These are phyloP conservation scores for Intellagama lesueurii DNA, from an alignment of 2,797 vertebrate species.

Conservation along the genomic window DNA sequence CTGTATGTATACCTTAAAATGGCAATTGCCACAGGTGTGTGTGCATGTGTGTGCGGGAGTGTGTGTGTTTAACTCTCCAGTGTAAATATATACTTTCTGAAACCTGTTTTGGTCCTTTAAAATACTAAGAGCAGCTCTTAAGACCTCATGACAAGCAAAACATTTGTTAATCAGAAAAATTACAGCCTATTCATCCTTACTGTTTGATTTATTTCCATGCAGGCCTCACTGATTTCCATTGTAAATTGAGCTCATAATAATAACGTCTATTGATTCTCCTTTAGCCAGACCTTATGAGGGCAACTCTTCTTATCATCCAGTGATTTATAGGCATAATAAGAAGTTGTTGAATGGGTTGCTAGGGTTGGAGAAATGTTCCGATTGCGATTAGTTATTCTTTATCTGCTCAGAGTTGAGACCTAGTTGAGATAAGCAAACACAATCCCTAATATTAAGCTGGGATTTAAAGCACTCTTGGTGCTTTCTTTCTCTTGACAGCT, in stretches of 20 bases:
- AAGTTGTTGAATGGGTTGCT: slow-evolving; percentile 85
- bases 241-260: slow-evolving; percentile 83
- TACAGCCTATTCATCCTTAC: slow-evolving; percentile 82
- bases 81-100: slow-evolving; percentile 76
- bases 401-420: slow-evolving; percentile 77
- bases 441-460: slow-evolving; percentile 73
- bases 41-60: slow-evolving; percentile 35
- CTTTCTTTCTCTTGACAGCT: slow-evolving; percentile 61
- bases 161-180: slow-evolving; percentile 85
- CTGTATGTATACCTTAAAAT: slow-evolving; percentile 61
- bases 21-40: slow-evolving; percentile 58
- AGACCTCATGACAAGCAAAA: slow-evolving; percentile 81
- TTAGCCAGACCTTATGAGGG: slow-evolving; percentile 82
- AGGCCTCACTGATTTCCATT: slow-evolving; percentile 80
- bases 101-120: slow-evolving; percentile 71
- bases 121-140: slow-evolving; percentile 76
- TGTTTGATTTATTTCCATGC: slow-evolving; percentile 82
- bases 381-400: slow-evolving; percentile 79
- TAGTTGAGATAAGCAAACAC: slow-evolving; percentile 76
- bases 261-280: slow-evolving; percentile 85
- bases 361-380: slow-evolving; percentile 83
- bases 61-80: slow-evolving; percentile 69
- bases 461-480: slow-evolving; percentile 61
- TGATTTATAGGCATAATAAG: slow-evolving; percentile 87
- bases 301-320: slow-evolving; percentile 82